phyloP scores from a whole-genome alignment of 1,140 invertebrate genomes.

The Euglossa dilemma region DNA sequence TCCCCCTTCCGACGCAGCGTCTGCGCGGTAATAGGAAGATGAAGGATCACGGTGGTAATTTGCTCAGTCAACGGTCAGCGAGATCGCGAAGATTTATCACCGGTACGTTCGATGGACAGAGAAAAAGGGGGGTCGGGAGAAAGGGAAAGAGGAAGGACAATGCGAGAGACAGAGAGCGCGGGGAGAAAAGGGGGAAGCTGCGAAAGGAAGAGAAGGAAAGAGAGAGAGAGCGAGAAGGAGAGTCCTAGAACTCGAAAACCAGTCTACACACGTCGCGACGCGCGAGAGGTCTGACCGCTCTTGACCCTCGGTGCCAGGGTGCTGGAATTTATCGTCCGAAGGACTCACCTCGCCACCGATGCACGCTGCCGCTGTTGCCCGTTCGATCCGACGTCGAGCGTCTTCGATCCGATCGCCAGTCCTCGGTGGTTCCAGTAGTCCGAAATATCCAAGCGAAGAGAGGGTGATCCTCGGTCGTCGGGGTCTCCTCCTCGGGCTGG shows the following conservation, averaged over 20 bases:
- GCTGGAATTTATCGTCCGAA: conserved; percentile 51
- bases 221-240: background rate
- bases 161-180: background rate
- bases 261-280: conserved; percentile 36
- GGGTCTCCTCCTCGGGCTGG: no score
- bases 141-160: no score
- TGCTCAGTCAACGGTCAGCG: conserved; percentile 20
- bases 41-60: conserved; percentile 35
- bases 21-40: conserved; percentile 26
- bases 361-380: conserved; percentile 3
- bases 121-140: background rate
- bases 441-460: conserved; percentile 37
- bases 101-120: background rate
- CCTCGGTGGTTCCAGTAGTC: background rate
- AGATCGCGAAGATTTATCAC: conserved; percentile 34
- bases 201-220: background rate
- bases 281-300: conserved; percentile 52
- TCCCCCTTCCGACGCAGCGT: background rate
- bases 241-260: conserved; percentile 26
- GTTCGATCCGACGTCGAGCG: background rate
- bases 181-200: background rate
- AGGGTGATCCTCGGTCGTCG: no score
- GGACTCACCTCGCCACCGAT: conserved; percentile 57
- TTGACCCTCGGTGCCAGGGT: conserved; percentile 52
- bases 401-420: background rate